A percentile compares a stretch with the other conserved stretches of the same genome.
Evolutionary conservation across 2,113 vertebrate species (phyloP).

Genomic region (Bungarus multicinctus): DNA sequence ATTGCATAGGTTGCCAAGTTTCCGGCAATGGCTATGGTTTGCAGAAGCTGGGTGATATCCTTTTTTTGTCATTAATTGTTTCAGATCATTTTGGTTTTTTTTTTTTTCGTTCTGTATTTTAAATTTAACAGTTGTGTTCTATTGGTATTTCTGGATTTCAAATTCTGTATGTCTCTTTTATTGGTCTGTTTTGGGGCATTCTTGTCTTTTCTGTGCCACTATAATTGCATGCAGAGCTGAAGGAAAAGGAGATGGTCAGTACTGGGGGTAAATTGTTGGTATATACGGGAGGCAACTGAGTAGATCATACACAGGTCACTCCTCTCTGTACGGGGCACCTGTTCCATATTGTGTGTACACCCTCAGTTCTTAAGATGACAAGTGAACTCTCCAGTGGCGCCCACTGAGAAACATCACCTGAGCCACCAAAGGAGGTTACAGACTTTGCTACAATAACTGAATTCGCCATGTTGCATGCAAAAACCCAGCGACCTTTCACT

Average conservation of each 20-base stretch:
- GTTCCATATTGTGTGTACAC: not conserved
- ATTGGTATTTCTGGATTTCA: not conserved
- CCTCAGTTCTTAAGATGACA: not conserved
- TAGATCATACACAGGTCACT: too few species aligned
- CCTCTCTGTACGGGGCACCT: too few species aligned
- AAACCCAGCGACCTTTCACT: too few species aligned
- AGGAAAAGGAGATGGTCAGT: not conserved
- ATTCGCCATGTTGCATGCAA: not conserved
- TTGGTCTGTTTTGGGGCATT: not conserved
- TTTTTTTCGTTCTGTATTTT: not conserved
- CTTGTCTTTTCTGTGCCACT: not conserved
- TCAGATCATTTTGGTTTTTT: not conserved
- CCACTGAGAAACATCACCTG: not conserved
- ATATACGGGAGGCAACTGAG: too few species aligned
- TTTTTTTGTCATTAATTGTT: not conserved
- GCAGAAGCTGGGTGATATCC: not conserved
- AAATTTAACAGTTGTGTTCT: not conserved
- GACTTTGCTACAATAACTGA: not conserved
- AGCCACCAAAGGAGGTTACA: not conserved
- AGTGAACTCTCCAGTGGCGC: not conserved
- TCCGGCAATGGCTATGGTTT: not conserved
- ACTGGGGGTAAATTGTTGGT: not conserved
- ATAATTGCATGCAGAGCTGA: too few species aligned
- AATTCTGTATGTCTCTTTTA: not conserved
- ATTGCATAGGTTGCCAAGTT: not conserved